phyloP scores from a whole-genome alignment of 1,140 invertebrate genomes.

The Solenopsis fugax region DNA sequence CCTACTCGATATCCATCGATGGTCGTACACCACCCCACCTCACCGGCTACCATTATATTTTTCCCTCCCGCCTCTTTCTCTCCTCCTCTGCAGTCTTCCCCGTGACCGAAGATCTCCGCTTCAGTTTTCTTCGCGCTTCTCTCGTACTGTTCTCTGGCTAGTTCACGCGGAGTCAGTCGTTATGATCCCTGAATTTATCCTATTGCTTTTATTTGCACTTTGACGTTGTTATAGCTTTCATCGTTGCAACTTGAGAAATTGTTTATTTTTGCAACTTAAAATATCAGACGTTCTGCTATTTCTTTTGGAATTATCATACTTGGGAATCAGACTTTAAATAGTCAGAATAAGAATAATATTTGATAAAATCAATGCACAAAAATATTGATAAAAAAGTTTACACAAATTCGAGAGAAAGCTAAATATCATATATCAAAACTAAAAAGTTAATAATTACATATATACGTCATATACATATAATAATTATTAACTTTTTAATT shows the following conservation, averaged over 20 bases:
- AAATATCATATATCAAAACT: background rate
- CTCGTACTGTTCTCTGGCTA: conserved; percentile 37
- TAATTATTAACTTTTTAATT: too few species aligned
- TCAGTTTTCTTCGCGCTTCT: conserved; percentile 45
- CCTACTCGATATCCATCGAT: conserved; percentile 84
- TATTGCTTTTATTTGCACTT: conserved; percentile 68
- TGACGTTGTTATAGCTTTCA: conserved; percentile 26
- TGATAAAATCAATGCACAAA: background rate
- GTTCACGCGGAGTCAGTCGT: conserved; percentile 72
- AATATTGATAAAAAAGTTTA: background rate
- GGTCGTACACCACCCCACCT: conserved; percentile 67
- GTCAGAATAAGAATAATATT: background rate
- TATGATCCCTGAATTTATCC: conserved; percentile 72
- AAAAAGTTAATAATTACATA: too few species aligned
- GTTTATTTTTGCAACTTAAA: too few species aligned
- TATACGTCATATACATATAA: too few species aligned
- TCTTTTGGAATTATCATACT: background rate
- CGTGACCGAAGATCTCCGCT: conserved; percentile 43
- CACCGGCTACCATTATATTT: conserved; percentile 73
- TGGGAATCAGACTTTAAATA: background rate
- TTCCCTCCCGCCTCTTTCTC: conserved; percentile 35
- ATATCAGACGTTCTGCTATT: background rate
- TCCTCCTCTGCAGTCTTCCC: background rate
- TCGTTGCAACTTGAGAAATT: background rate
- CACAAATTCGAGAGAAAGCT: background rate